Percentiles rank a stretch among this genome's conserved stretches.
phyloP scores from a whole-genome alignment of 2,888 invertebrate genomes.

The Patella depressa region DNA sequence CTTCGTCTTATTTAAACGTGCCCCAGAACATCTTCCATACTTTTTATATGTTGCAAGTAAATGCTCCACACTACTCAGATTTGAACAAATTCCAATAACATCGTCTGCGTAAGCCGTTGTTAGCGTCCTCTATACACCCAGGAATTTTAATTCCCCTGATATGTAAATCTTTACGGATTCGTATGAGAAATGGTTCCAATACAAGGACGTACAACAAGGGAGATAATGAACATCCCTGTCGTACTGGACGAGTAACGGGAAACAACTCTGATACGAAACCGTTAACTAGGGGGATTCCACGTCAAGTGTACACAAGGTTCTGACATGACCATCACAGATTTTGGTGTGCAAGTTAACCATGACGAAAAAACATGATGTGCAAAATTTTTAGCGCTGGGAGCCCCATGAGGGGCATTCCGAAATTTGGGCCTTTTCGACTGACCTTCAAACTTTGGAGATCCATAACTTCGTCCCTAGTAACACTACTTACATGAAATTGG shows the following conservation, averaged over 20 bases:
- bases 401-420: too few relatives aligned
- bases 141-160: not conserved
- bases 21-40: slow-evolving; percentile 12
- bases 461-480: too few relatives aligned
- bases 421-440: too few relatives aligned
- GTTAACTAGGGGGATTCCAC: too few relatives aligned
- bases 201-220: slow-evolving; percentile 34
- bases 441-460: too few relatives aligned
- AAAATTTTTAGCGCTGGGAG: too few relatives aligned
- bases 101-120: not conserved
- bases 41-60: not conserved
- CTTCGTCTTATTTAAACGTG: slow-evolving; percentile 16
- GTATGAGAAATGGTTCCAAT: slow-evolving; percentile 28
- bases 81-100: not conserved
- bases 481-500: too few relatives aligned
- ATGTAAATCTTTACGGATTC: not conserved
- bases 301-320: slow-evolving; percentile 35
- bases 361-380: too few relatives aligned
- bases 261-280: slow-evolving; percentile 36
- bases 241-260: slow-evolving; percentile 27
- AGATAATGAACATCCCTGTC: slow-evolving; percentile 37
- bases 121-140: not conserved
- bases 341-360: slow-evolving; percentile 41
- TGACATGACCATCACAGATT: slow-evolving; percentile 31
- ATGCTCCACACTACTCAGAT: not conserved